A percentile compares a stretch with the other conserved stretches of the same genome.
phyloP scores from a whole-genome alignment of 2,113 vertebrate species.

The Xiphorhynchus elegans region DNA sequence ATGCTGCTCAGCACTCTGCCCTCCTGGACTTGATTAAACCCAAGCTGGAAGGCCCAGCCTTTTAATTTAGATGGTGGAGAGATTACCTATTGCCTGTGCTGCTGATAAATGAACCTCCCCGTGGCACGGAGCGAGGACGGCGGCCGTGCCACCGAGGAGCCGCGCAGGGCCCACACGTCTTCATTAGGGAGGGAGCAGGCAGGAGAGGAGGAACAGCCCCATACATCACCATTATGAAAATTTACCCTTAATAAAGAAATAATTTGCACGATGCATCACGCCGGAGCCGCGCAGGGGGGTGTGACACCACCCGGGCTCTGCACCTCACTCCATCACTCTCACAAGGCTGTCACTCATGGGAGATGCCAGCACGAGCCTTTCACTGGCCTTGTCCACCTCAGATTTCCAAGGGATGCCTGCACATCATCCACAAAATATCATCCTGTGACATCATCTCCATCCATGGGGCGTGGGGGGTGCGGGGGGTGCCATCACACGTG shows the following conservation, averaged over 20 bases:
- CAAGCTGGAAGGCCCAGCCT: not conserved
- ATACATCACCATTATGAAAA: slow-evolving; percentile 54
- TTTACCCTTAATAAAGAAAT: slow-evolving; percentile 54
- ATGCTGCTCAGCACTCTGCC: not conserved
- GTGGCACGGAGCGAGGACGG: not conserved
- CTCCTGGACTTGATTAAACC: not conserved
- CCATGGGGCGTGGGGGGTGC: rapidly evolving
- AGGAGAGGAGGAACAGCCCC: not conserved
- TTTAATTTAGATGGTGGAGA: not conserved
- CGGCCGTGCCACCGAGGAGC: not conserved
- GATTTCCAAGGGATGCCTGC: not conserved
- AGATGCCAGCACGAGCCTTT: not conserved
- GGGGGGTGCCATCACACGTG: rapidly evolving
- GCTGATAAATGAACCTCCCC: not conserved
- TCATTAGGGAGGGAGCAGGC: slow-evolving; percentile 37
- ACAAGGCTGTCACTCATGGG: not conserved
- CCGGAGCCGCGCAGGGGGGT: not conserved
- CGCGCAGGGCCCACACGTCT: not conserved
- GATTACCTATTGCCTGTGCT: not conserved
- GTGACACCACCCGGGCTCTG: not conserved
- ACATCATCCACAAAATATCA: rapidly evolving
- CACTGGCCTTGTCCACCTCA: rapidly evolving
- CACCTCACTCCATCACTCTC: not conserved
- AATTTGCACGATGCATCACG: slow-evolving; percentile 29
- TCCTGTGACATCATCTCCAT: not conserved